Base-by-base conservation (phyloP, 2,113 vertebrate species). In the Sinocyclocheilus anshuiensis region DNA sequence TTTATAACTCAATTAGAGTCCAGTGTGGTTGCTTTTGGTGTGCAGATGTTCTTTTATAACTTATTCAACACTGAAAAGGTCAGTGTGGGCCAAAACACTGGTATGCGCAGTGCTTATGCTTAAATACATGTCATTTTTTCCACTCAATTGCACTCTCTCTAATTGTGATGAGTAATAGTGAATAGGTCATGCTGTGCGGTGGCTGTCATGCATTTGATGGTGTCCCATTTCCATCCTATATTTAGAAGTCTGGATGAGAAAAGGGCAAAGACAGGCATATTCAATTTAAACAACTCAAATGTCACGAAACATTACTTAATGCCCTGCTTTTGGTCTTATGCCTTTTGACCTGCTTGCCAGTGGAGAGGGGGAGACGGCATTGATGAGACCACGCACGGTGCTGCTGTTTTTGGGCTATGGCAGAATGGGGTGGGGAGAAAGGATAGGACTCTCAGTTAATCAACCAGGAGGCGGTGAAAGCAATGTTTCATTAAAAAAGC, bases 261-360 rank as follows among this genome's bases (percentile, higher is more conserved):
- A 88, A 84, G 81, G 87, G 84, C 84, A 86, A 84, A 50, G 57
- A 59, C 50, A 59, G 80, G 80, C 50, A 84, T 75, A 84, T 88
- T 88, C 80, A 86, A 88, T 88, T 83, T 86, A 79, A 53, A 75
- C 26, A 65, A 79, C 84, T 83, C 80, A 88, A 88, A 88, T 88
- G 87, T 86, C 87, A 88, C 67, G 67, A 81, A 78, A 84, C 87
- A 88, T 86, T 79, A 84, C 72, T 86, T 86, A 86, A 88, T 86
- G 22, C 75, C 10, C 63, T 57, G 22, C 20, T 10, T 88, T 65
- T 63, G 65, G 45, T 61, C 42, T 69, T 15, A n/a, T 67, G 76
- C 6, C 61, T 87, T 88, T 87, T 89, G 74, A 59, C 86, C 86
- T 77, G 22, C 48, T 22, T 81, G 69, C 45, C 42, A 79, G 53